Conservation (phyloP, 2,797 vertebrate species). For the Lophotriccus pileatus region DNA sequence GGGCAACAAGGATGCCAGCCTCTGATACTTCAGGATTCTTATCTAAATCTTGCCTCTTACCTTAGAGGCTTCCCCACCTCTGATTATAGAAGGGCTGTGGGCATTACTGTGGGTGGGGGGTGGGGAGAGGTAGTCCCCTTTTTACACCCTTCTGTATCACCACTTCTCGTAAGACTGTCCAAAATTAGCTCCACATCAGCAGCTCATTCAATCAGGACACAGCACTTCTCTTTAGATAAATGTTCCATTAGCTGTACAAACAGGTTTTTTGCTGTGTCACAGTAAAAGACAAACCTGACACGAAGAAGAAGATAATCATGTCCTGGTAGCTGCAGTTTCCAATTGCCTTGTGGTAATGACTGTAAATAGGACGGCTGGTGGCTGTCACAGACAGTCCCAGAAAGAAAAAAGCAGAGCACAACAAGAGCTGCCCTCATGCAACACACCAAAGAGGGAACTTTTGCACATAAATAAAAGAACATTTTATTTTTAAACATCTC, state of each 20-base stretch:
- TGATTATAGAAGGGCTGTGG: neutral
- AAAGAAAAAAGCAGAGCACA: neutral
- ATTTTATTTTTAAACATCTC: neutral
- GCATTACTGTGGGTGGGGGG: neutral
- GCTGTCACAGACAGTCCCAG: neutral
- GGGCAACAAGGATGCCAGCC: neutral
- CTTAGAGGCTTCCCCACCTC: neutral
- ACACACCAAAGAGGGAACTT: neutral
- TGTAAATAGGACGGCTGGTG: neutral
- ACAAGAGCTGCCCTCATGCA: neutral
- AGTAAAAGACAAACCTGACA: neutral
- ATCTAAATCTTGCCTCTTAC: neutral
- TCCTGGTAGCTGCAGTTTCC: neutral
- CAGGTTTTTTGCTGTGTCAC: neutral
- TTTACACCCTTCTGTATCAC: neutral
- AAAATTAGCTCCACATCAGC: neutral
- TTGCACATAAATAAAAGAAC: neutral
- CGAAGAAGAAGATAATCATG: neutral
- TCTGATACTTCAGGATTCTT: neutral
- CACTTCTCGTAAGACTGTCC: neutral
- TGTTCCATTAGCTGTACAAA: neutral
- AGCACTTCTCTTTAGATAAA: constrained; percentile 27
- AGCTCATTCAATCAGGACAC: neutral
- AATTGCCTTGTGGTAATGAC: neutral
- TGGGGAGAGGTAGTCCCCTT: neutral